Percentiles rank a stretch among this genome's conserved stretches.
phyloP scores from a whole-genome alignment of 1,140 invertebrate species.

The Gryllus bimaculatus region DNA sequence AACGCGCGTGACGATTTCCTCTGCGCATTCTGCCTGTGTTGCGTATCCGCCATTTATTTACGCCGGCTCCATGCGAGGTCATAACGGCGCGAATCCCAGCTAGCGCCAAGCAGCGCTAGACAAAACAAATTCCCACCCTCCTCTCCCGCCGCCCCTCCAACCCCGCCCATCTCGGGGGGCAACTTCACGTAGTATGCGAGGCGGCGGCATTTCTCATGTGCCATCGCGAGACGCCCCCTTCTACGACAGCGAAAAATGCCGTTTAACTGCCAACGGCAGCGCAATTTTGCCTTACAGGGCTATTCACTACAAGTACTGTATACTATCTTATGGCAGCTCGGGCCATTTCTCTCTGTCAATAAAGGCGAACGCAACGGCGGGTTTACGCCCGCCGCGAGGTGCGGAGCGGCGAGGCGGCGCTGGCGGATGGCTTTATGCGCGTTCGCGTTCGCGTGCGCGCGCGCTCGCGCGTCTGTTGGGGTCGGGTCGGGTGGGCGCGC shows the following conservation, averaged over 20 bases:
- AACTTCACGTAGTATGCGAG: neutral
- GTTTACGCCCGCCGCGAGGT: neutral
- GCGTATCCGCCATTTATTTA: neutral
- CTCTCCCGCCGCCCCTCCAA: no score
- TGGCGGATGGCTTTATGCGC: neutral
- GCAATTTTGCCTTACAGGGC: conserved; percentile 1
- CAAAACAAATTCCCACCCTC: neutral
- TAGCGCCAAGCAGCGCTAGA: neutral
- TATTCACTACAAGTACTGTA: conserved; percentile 1
- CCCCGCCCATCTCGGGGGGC: no score
- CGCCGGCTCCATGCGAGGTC: neutral
- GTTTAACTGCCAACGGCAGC: neutral
- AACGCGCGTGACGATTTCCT: no score
- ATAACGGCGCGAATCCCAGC: neutral
- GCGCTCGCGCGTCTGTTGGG: no score
- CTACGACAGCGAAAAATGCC: conserved; percentile 3
- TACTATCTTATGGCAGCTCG: neutral
- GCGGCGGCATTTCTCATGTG: neutral
- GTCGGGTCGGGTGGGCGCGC: neutral
- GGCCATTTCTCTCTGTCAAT: conserved; percentile 3
- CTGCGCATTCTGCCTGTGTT: no score
- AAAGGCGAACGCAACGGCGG: neutral
- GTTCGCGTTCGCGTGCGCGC: neutral
- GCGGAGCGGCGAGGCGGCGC: neutral
- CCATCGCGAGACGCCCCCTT: neutral